Base-by-base conservation (phyloP, 2,113 vertebrate genomes). In the Sisor rabdophorus region DNA sequence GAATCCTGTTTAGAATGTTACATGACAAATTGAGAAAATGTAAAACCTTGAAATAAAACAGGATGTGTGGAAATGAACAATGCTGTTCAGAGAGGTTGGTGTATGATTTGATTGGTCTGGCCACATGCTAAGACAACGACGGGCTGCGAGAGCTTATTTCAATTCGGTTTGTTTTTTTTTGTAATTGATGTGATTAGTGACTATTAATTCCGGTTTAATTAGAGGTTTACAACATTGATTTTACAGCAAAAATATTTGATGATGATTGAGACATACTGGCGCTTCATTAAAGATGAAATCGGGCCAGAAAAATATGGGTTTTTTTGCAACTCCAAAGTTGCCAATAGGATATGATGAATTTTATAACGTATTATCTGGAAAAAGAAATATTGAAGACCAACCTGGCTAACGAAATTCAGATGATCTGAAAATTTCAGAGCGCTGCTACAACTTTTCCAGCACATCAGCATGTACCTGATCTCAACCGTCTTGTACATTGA, bases 141-240 rank as follows among this genome's bases (percentile, higher is more conserved):
- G 17, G 48, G 7, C 63, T 61, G 79, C 67, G 69, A 32, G 68
- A 59, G n/a, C 78, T 82, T 75, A 80, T 84, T 85, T 81, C 75
- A 70, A 81, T 79, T 69, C 80, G 72, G 77, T 80, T 83, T 79
- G 71, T 69, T 78, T 55, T 74, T 44, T 71, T 73, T 77, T 71
- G 64, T 80, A 82, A 84, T 82, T 74, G 77, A 84, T 76, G 60
- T 47, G 73, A 59, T 82, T 78, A 80, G 79, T 79, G 81, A 84
- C 82, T 74, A 83, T 82, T 81, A 81, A 83, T 85, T 81, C 71
- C 60, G 65, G 24, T 75, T 59, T 81, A 87, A 82, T 87, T 84
- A 78, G 73, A 52, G 79, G 73, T 80, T 78, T 83, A 73, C 80
- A 73, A 60, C 78, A 71, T 77, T 80, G 76, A 82, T 85, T 83